These are phyloP conservation scores for Phrynocephalus guinanensis DNA, from an alignment of 2,797 vertebrate genomes.

Conservation along the genomic window DNA sequence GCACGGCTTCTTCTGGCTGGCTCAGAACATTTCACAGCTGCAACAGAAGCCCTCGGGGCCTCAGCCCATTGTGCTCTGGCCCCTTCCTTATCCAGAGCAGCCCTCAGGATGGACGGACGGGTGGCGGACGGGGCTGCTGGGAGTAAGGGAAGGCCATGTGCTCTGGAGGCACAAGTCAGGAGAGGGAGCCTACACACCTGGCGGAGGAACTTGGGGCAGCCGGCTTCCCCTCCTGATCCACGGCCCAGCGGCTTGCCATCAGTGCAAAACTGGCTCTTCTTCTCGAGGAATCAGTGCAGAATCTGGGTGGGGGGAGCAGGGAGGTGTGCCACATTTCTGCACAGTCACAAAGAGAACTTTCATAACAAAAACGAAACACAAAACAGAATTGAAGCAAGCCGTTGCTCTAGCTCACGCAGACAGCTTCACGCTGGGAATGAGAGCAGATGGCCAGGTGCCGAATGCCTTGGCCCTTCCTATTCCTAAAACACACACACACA, in stretches of 20 bases:
- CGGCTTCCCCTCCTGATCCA: no score
- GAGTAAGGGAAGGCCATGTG: slow-evolving; percentile 42
- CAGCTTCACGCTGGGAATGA: background rate
- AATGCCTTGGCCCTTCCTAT: background rate
- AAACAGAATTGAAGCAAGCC: background rate
- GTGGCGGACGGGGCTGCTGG: no score
- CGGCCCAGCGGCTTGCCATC: background rate
- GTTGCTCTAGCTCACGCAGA: background rate
- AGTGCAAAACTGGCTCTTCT: background rate
- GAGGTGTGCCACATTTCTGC: slow-evolving; percentile 3
- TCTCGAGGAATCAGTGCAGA: slow-evolving; percentile 15
- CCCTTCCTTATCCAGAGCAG: background rate
- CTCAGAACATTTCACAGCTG: background rate
- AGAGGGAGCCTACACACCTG: slow-evolving; percentile 18
- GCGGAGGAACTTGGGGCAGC: background rate
- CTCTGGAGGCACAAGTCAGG: slow-evolving; percentile 45
- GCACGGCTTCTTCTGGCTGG: background rate
- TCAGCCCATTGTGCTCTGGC: no score
- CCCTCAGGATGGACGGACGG: background rate
- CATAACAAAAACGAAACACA: background rate
- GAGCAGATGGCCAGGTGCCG: no score
- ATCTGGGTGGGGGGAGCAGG: background rate
- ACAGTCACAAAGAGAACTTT: background rate
- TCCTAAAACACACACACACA: background rate
- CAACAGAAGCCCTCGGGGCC: background rate